A percentile compares a stretch with the other conserved stretches of the same genome.
These are phyloP conservation scores for Esperia sulphurella DNA, from an alignment of 2,888 invertebrate species.

Conservation along the genomic window DNA sequence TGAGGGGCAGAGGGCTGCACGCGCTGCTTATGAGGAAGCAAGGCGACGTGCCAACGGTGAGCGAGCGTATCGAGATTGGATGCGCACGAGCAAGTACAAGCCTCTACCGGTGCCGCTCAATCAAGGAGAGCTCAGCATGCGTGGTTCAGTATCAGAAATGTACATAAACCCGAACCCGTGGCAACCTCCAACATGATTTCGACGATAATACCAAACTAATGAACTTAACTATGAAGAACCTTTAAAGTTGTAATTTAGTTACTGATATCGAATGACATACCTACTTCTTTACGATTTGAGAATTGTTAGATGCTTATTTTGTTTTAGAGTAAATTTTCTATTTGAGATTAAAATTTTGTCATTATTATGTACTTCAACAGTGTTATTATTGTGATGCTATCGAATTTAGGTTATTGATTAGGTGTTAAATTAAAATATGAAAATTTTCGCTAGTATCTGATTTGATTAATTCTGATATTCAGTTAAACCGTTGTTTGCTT, in stretches of 20 bases:
- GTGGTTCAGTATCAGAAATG: slow-evolving; percentile 81
- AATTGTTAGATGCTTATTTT: slow-evolving; percentile 24
- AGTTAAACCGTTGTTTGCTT: too few species aligned
- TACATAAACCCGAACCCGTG: slow-evolving; percentile 84
- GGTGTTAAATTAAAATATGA: too few species aligned
- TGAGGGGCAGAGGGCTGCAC: slow-evolving; percentile 66
- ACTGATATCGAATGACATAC: not conserved
- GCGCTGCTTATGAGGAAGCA: slow-evolving; percentile 72
- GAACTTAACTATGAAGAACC: not conserved
- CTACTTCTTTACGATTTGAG: slow-evolving; percentile 1
- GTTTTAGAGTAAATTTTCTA: slow-evolving; percentile 52
- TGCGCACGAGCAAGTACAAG: slow-evolving; percentile 79
- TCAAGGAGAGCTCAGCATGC: slow-evolving; percentile 82
- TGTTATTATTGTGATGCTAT: slow-evolving; percentile 20
- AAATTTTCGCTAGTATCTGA: too few species aligned
- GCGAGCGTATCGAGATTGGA: slow-evolving; percentile 82
- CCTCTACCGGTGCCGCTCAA: slow-evolving; percentile 81
- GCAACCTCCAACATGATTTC: slow-evolving; percentile 61
- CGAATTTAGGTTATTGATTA: slow-evolving; percentile 8
- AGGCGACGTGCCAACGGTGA: slow-evolving; percentile 73
- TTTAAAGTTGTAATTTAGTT: slow-evolving; percentile 2
- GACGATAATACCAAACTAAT: too few species aligned
- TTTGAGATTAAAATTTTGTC: slow-evolving; percentile 45
- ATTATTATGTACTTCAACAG: slow-evolving; percentile 25
- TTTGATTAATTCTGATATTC: too few species aligned